phyloP scores from a whole-genome alignment of 2,888 invertebrate species.

The Luffia ferchaultella region DNA sequence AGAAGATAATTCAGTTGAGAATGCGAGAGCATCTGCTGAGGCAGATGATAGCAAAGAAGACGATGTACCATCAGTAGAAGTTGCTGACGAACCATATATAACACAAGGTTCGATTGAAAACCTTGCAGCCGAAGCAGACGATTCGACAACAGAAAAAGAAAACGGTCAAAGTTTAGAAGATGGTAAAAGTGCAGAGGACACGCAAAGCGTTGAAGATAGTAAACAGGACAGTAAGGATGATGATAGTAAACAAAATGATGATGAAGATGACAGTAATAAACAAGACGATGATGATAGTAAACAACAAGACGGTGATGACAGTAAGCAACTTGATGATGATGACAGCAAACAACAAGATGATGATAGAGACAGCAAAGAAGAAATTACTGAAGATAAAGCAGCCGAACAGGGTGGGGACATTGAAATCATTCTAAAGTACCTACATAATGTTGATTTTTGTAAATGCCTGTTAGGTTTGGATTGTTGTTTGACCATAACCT shows the following conservation, averaged over 20 bases:
- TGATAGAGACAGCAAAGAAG: slow-evolving; percentile 17
- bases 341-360: neutral
- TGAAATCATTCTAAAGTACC: neutral
- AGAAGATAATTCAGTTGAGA: slow-evolving; percentile 47
- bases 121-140: slow-evolving; percentile 33
- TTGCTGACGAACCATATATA: slow-evolving; percentile 57
- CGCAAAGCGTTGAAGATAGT: slow-evolving; percentile 38
- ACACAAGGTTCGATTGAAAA: slow-evolving; percentile 55
- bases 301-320: slow-evolving; percentile 10
- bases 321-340: slow-evolving; percentile 12
- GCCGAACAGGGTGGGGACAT: slow-evolving; percentile 14
- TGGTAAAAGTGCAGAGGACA: slow-evolving; percentile 34
- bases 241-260: slow-evolving; percentile 34
- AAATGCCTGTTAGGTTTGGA: no score
- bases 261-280: slow-evolving; percentile 48
- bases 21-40: slow-evolving; percentile 29
- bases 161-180: slow-evolving; percentile 23
- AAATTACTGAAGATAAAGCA: slow-evolving; percentile 16
- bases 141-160: slow-evolving; percentile 33
- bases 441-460: no score
- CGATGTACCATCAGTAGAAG: slow-evolving; percentile 45
- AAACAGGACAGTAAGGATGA: slow-evolving; percentile 56
- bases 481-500: slow-evolving; percentile 1
- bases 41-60: slow-evolving; percentile 25
- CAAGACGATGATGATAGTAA: neutral